Conservation (phyloP, 2,888 invertebrate species). For the Sceliomorpha sp. region DNA sequence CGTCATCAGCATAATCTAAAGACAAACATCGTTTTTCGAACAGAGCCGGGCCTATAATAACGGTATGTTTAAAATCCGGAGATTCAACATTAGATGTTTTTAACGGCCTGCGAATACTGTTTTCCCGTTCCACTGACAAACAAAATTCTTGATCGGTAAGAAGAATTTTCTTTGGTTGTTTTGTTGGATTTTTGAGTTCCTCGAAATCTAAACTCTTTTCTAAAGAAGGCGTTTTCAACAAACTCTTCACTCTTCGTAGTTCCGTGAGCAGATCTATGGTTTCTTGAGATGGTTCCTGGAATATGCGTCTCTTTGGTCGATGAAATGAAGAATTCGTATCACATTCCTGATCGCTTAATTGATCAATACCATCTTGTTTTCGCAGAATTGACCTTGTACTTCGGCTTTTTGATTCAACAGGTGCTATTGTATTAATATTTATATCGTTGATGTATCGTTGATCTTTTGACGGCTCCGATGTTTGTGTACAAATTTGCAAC, state of each 20-base stretch:
- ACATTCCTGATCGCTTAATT: slow-evolving; percentile 66
- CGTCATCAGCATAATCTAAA: slow-evolving; percentile 75
- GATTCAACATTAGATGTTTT: slow-evolving; percentile 3
- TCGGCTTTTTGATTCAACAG: slow-evolving; percentile 14
- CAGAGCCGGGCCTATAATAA: slow-evolving; percentile 62
- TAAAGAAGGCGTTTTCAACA: slow-evolving; percentile 71
- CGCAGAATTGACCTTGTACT: slow-evolving; percentile 68
- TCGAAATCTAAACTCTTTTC: slow-evolving; percentile 67
- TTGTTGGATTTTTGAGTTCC: slow-evolving; percentile 55
- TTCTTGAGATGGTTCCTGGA: slow-evolving; percentile 76
- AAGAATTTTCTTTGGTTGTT: slow-evolving; percentile 71
- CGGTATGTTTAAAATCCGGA: not conserved
- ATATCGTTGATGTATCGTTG: too few species aligned
- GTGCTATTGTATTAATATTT: too few species aligned
- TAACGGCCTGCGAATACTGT: slow-evolving; percentile 69
- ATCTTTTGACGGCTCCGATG: slow-evolving; percentile 19
- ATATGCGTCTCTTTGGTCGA: slow-evolving; percentile 65
- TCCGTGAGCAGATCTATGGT: slow-evolving; percentile 76
- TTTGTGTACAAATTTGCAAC: slow-evolving; percentile 28
- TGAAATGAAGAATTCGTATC: slow-evolving; percentile 61
- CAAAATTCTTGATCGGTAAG: slow-evolving; percentile 77
- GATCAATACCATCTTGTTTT: slow-evolving; percentile 73
- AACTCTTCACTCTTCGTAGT: slow-evolving; percentile 72
- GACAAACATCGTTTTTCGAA: slow-evolving; percentile 75
- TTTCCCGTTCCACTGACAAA: slow-evolving; percentile 75